Base-by-base conservation (phyloP, 2,113 vertebrate genomes). In the Pterocles gutturalis region DNA sequence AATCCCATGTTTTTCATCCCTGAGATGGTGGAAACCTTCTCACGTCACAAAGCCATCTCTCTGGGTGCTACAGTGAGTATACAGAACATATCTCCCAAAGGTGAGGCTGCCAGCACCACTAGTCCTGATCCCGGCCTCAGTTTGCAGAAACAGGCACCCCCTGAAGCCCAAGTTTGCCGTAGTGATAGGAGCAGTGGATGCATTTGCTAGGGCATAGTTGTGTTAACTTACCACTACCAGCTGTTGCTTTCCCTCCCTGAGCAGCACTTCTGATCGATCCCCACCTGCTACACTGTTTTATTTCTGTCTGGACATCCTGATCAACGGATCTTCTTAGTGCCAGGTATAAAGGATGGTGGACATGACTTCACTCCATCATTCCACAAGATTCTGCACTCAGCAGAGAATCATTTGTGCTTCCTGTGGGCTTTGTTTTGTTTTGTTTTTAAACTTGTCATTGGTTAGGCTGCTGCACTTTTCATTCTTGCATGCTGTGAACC, bases 401-500 rank as follows among this genome's bases (percentile, higher is more conserved):
- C 46, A 83, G 53, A 54, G 36, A 53, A 60, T n/a, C 3, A 11
- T 67, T 76, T 24, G 12, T 61, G 33, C 28, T 76, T 48, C 61
- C 24, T 38, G 22, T 45, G 43, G 3, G 18, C 5, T 6, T 65
- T 26, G 7, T 21, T 29, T 36, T 34, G 10, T 13, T 41, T 29
- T 41, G 18, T 16, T 60, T 77, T 69, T 34, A 18, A 89, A 36
- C 21, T 45, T 67, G 33, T 45, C 11, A 55, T 38, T 34, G 10
- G 8, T 69, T 45, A 77, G 55, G 9, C 55, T 69, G 33, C 11
- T 54, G 19, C 14, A 58, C 24, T 57, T 85, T 82, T 21, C 8
- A 3, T 33, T 26, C 25, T 82, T 0, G 2, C 12, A 62, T 28
- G 14, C 9, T 69, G 8, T 3, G 20, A 31, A 17, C 4, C 19